phyloP scores from a whole-genome alignment of 2,113 vertebrate genomes.

The Eubucco bourcierii region DNA sequence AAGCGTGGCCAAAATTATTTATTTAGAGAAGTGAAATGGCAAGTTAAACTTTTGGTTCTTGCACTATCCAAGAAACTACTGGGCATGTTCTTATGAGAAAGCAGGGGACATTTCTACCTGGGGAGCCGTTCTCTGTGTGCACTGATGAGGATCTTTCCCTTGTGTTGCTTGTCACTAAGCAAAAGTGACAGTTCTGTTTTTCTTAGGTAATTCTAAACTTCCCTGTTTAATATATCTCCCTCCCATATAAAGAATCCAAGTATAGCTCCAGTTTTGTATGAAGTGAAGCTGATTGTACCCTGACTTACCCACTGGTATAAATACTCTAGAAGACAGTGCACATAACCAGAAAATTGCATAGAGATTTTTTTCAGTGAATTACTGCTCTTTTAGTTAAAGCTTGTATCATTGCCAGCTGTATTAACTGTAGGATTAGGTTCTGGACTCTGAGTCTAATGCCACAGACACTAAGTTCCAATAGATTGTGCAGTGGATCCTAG shows the following conservation, averaged over 20 bases:
- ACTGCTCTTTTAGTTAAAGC: background rate
- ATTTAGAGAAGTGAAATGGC: background rate
- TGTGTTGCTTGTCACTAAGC: background rate
- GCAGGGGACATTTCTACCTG: background rate
- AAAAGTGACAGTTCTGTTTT: background rate
- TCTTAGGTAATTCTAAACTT: background rate
- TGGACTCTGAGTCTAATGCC: background rate
- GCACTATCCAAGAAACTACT: background rate
- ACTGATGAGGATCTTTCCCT: background rate
- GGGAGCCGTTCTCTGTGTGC: background rate
- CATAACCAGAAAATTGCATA: background rate
- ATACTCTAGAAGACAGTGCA: background rate
- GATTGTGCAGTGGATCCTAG: background rate
- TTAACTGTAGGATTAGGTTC: background rate
- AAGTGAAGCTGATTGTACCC: background rate
- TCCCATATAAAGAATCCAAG: background rate
- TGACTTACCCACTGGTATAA: background rate
- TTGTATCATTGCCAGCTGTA: background rate
- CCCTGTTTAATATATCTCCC: background rate
- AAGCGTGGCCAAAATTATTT: background rate
- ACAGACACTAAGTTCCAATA: background rate
- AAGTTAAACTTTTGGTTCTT: background rate
- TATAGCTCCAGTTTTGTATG: background rate
- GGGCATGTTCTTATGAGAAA: background rate
- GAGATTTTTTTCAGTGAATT: background rate